phyloP scores from a whole-genome alignment of 2,113 vertebrate species.

The Semnornis frantzii region DNA sequence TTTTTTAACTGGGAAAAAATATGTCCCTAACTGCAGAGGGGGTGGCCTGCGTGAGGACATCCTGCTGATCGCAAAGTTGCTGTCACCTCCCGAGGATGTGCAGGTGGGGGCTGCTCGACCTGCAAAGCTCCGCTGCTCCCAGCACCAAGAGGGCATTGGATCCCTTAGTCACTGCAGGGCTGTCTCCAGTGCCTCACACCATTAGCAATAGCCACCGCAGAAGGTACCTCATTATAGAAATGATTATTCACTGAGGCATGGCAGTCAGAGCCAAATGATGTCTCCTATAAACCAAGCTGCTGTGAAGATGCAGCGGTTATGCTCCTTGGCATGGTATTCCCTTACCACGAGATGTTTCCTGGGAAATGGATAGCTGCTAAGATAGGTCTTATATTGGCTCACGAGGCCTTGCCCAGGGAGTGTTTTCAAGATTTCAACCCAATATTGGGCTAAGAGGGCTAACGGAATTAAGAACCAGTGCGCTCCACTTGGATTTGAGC shows the following conservation, averaged over 20 bases:
- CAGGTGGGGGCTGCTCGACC: not conserved
- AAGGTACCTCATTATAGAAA: not conserved
- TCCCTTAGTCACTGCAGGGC: not conserved
- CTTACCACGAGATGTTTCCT: not conserved
- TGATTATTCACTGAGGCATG: not conserved
- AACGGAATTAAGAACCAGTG: not conserved
- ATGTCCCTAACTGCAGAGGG: not conserved
- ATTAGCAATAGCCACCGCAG: not conserved
- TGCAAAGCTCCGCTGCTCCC: not conserved
- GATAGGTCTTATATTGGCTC: not conserved
- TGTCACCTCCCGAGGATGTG: accelerated
- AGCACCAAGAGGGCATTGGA: not conserved
- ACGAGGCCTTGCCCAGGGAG: not conserved
- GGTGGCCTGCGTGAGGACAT: not conserved
- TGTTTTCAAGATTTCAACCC: not conserved
- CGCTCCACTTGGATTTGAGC: not conserved
- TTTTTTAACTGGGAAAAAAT: not conserved
- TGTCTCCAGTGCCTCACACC: not conserved
- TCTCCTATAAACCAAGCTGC: not conserved
- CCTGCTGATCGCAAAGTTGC: not conserved
- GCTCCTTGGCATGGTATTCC: not conserved
- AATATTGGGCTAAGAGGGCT: not conserved
- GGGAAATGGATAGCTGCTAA: not conserved
- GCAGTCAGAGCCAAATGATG: not conserved
- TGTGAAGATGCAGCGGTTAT: not conserved